These are phyloP conservation scores for Cryptomyrus ogoouensis DNA, from an alignment of 2,113 vertebrate species.

Conservation along the genomic window DNA sequence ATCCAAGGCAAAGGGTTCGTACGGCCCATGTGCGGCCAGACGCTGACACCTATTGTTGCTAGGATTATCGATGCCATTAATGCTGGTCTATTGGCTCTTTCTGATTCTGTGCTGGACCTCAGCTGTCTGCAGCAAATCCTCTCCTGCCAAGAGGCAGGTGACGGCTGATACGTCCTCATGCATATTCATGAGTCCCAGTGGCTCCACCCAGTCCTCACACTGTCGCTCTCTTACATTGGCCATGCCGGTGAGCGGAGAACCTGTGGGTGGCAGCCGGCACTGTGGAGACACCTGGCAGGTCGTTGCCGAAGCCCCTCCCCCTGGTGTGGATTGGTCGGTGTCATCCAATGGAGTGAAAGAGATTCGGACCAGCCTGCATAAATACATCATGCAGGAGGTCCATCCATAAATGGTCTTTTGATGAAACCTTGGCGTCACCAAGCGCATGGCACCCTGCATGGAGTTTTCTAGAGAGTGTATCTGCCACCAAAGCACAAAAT, in stretches of 20 bases:
- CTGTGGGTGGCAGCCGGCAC: not conserved
- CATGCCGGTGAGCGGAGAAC: not conserved
- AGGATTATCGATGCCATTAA: not conserved
- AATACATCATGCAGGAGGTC: not conserved
- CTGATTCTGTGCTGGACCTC: not conserved
- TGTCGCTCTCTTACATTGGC: not conserved
- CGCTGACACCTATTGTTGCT: not conserved
- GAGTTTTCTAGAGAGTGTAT: not conserved
- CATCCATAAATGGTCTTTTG: not conserved
- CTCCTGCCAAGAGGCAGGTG: not conserved
- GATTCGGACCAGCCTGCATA: not conserved
- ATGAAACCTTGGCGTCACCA: not conserved
- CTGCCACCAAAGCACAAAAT: not conserved
- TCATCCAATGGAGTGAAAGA: not conserved
- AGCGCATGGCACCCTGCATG: not conserved
- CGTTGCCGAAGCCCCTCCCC: not conserved
- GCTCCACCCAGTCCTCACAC: not conserved
- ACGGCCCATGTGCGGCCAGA: not conserved
- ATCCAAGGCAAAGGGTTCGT: not conserved
- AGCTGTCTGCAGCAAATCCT: not conserved
- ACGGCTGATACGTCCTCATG: not conserved
- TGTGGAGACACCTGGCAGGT: not conserved
- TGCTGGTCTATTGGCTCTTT: not conserved
- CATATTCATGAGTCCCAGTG: not conserved
- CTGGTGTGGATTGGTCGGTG: not conserved